Conservation (phyloP, 2,888 invertebrate species). For the Spodoptera picta region DNA sequence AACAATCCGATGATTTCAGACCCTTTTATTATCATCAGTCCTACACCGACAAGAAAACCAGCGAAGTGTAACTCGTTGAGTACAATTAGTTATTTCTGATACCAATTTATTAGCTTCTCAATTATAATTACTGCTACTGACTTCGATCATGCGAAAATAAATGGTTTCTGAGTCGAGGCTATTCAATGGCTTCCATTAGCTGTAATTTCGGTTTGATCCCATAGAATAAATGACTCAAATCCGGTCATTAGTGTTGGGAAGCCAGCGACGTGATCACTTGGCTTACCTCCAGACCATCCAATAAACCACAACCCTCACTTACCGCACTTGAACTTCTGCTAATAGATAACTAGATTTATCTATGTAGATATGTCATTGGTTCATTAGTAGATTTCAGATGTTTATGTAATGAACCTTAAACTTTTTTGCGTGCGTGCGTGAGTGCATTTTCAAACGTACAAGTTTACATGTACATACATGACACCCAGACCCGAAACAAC, state of each 20-base stretch:
- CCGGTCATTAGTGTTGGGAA: conserved; percentile 12
- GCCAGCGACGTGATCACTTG: conserved; percentile 18
- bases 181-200: conserved; percentile 13
- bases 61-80: not conserved
- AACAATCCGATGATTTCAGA: no score
- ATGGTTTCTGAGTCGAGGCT: not conserved
- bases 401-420: no score
- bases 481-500: no score
- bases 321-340: not conserved
- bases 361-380: no score
- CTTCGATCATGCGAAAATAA: not conserved
- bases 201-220: conserved; percentile 11
- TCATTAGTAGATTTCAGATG: no score
- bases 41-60: not conserved
- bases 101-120: not conserved
- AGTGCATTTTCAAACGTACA: no score
- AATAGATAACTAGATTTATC: not conserved
- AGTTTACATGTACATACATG: no score
- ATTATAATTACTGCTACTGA: not conserved
- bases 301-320: not conserved
- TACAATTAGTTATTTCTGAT: not conserved
- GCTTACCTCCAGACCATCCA: conserved; percentile 13
- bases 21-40: no score
- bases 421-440: no score
- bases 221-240: conserved; percentile 6